These are phyloP conservation scores for Formica selysi DNA, from an alignment of 1,140 invertebrate species.

Conservation along the genomic window DNA sequence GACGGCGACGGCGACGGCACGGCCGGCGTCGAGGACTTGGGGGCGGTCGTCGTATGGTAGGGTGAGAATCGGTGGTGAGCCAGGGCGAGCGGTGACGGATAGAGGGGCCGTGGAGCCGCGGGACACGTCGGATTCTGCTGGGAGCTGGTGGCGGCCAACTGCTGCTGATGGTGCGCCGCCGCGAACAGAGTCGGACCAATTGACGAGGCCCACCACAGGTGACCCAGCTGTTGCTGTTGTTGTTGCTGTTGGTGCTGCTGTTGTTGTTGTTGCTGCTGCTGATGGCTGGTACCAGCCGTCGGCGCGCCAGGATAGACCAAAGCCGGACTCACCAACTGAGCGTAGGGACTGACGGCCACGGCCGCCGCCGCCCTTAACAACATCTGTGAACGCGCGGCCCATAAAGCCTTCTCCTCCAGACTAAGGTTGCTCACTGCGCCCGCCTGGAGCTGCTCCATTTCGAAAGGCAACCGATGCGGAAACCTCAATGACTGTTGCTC, in stretches of 20 bases:
- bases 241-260: constrained; percentile 79
- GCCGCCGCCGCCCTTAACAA: constrained; percentile 90
- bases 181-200: constrained; percentile 84
- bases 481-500: constrained; percentile 92
- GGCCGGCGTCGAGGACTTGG: constrained; percentile 78
- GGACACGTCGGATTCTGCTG: constrained; percentile 80
- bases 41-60: constrained; percentile 81
- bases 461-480: constrained; percentile 90
- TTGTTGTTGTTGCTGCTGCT: constrained; percentile 80
- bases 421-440: constrained; percentile 89
- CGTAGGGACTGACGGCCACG: constrained; percentile 86
- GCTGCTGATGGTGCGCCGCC: constrained; percentile 83
- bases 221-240: constrained; percentile 80
- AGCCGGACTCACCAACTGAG: constrained; percentile 85
- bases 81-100: constrained; percentile 83
- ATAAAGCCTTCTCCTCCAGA: constrained; percentile 91
- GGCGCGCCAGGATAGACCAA: constrained; percentile 83
- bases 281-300: constrained; percentile 79
- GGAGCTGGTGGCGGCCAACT: constrained; percentile 78
- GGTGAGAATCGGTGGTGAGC: constrained; percentile 86
- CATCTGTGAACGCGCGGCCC: constrained; percentile 90
- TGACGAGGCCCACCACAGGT: constrained; percentile 85
- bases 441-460: constrained; percentile 89
- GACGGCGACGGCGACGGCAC: constrained; percentile 82
- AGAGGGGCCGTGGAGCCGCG: constrained; percentile 85